These are phyloP conservation scores for Unio delphinus DNA, from an alignment of 2,888 invertebrate genomes.

Conservation along the genomic window DNA sequence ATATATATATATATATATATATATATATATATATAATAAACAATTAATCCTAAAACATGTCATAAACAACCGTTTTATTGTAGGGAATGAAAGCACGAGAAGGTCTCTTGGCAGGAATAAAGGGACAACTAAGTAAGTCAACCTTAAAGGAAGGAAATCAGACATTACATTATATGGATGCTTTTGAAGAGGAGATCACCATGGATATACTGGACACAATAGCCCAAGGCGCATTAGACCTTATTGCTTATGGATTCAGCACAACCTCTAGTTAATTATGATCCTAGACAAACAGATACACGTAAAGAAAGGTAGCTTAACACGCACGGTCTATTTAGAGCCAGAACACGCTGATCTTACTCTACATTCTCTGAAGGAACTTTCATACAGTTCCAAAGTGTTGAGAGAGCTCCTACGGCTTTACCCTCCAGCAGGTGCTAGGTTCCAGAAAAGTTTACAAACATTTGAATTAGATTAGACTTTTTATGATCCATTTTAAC, in stretches of 20 bases:
- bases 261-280: constrained; percentile 53
- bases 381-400: constrained; percentile 49
- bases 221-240: constrained; percentile 56
- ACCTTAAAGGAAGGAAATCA: constrained; percentile 14
- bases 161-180: constrained; percentile 23
- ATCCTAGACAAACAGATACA: constrained; percentile 41
- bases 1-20: no score
- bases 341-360: constrained; percentile 24
- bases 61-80: background rate
- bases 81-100: constrained; percentile 50
- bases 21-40: no score
- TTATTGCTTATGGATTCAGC: constrained; percentile 63
- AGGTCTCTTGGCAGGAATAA: constrained; percentile 37
- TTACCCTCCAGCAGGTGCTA: constrained; percentile 59
- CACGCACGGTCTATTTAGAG: constrained; percentile 21
- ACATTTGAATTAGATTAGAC: constrained; percentile 63
- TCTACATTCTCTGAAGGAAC: constrained; percentile 19
- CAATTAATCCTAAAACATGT: no score
- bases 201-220: constrained; percentile 29
- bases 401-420: constrained; percentile 60
- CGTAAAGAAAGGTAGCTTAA: constrained; percentile 42
- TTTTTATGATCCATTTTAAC: background rate
- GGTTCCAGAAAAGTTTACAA: constrained; percentile 55
- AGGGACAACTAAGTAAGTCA: constrained; percentile 28
- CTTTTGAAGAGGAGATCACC: constrained; percentile 19